phyloP scores from a whole-genome alignment of 2,888 invertebrate genomes.

The Leucoma salicis region DNA sequence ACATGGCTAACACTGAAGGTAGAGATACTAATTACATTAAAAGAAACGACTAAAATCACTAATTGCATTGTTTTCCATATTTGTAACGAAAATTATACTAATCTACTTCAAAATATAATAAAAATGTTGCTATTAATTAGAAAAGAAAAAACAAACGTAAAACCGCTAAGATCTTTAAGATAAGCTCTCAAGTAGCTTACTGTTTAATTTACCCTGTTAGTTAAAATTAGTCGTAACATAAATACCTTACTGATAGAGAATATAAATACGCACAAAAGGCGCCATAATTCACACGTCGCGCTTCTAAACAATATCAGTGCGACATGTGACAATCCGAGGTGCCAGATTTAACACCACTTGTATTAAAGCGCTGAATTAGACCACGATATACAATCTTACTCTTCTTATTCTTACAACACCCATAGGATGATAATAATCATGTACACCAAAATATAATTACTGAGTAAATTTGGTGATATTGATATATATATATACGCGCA shows the following conservation, averaged over 20 bases:
- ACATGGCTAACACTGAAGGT: conserved; percentile 27
- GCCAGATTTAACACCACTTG: not conserved
- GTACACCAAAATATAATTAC: too few species aligned
- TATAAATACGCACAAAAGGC: conserved; percentile 66
- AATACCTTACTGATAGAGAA: conserved; percentile 61
- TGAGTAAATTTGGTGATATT: too few species aligned
- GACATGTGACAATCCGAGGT: conserved; percentile 37
- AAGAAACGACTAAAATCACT: conserved; percentile 10
- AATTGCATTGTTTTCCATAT: conserved; percentile 14
- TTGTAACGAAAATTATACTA: conserved; percentile 16
- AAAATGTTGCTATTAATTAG: conserved; percentile 10
- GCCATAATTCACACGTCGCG: conserved; percentile 38
- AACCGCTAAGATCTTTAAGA: conserved; percentile 37
- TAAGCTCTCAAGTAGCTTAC: conserved; percentile 46
- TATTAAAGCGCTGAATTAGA: not conserved
- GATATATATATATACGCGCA: too few species aligned
- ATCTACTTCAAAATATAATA: conserved; percentile 19
- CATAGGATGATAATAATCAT: too few species aligned
- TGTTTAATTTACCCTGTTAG: conserved; percentile 72
- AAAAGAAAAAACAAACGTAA: conserved; percentile 27
- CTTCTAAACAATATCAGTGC: conserved; percentile 46
- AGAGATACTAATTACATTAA: conserved; percentile 11
- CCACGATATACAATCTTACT: not conserved
- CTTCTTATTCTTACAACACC: too few species aligned
- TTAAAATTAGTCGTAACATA: conserved; percentile 57